phyloP scores from a whole-genome alignment of 2,797 vertebrate genomes.

The Tenualosa thibaudeaui region DNA sequence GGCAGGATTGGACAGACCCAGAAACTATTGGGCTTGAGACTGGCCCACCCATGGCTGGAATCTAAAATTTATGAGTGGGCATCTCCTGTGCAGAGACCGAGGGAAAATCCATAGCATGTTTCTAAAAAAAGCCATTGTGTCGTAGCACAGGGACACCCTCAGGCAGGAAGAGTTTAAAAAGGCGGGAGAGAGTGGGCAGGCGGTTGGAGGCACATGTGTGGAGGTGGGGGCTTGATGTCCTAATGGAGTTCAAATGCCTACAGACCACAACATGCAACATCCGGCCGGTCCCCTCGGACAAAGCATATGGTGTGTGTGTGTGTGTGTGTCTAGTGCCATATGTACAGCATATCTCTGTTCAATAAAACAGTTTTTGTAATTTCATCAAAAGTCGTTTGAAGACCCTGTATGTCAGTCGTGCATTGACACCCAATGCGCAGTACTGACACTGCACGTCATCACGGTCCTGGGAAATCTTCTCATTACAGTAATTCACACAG shows the following conservation, averaged over 20 bases:
- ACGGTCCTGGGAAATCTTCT: background rate
- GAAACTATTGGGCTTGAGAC: background rate
- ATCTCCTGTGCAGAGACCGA: background rate
- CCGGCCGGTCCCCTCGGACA: background rate
- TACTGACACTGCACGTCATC: background rate
- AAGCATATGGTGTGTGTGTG: background rate
- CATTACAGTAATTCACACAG: background rate
- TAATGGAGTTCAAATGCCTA: background rate
- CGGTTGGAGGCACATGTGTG: background rate
- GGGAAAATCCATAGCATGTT: slow-evolving; percentile 21
- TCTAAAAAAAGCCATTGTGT: slow-evolving; percentile 3
- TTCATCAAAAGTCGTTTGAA: background rate
- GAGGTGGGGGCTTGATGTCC: background rate
- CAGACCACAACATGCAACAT: background rate
- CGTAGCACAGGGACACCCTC: background rate
- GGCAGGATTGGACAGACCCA: background rate
- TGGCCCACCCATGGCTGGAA: background rate
- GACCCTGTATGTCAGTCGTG: background rate
- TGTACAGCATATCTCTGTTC: background rate
- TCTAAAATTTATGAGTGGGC: background rate
- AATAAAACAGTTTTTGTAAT: background rate
- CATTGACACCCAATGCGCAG: background rate
- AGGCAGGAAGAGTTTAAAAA: background rate
- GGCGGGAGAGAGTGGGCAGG: background rate
- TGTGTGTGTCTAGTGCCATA: background rate